These are phyloP conservation scores for Macrobrachium nipponense DNA, from an alignment of 1,140 invertebrate species.

Conservation along the genomic window DNA sequence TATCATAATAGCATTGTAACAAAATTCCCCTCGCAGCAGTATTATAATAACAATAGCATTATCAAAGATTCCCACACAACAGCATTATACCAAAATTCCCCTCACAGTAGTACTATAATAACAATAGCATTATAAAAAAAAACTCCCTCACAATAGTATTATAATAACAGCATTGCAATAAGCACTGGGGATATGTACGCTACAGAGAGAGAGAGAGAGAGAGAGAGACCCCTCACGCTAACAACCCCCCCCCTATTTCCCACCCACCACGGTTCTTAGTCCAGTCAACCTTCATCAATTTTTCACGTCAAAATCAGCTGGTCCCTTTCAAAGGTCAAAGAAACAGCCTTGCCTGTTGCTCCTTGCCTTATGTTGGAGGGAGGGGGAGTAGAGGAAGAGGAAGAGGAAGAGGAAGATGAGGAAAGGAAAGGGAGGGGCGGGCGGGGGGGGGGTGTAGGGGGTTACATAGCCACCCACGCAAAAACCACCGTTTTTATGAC, in stretches of 20 bases:
- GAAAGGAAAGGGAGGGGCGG: background rate
- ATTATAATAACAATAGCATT: too few relatives aligned
- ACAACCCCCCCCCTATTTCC: too few relatives aligned
- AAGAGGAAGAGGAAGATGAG: background rate
- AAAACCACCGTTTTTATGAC: too few relatives aligned
- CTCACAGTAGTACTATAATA: too few relatives aligned
- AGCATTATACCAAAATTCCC: too few relatives aligned
- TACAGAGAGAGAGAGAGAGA: slow-evolving; percentile 9
- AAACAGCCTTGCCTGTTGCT: background rate
- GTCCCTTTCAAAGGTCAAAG: slow-evolving; percentile 8
- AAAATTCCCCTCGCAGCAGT: background rate
- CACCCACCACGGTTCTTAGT: background rate
- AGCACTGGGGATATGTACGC: background rate
- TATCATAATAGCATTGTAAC: background rate
- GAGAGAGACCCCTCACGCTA: too few relatives aligned
- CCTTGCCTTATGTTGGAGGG: background rate
- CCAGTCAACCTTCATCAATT: slow-evolving; percentile 27
- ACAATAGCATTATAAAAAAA: too few relatives aligned
- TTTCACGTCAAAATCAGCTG: slow-evolving; percentile 37
- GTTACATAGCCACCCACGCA: too few relatives aligned
- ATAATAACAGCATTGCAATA: background rate
- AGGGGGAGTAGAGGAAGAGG: background rate
- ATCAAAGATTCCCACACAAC: too few relatives aligned
- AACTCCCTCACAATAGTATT: background rate
- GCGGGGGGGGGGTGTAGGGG: background rate